Percentiles rank a stretch among this genome's conserved stretches.
Evolutionary conservation across 2,797 vertebrate genomes (phyloP).

Genomic region (Tarsius wallacei): DNA sequence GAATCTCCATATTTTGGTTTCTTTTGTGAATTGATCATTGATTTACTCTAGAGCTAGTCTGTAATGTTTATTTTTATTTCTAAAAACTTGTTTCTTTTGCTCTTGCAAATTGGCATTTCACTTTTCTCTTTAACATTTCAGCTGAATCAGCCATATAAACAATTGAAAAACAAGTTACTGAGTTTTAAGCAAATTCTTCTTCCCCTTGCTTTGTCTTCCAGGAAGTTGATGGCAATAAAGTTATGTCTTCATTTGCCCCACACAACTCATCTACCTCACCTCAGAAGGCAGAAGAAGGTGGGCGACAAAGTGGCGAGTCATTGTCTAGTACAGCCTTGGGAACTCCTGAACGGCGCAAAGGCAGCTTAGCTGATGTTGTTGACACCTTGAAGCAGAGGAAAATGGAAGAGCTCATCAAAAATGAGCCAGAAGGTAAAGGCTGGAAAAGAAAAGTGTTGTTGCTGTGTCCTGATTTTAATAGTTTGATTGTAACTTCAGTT

Average conservation of each 20-base stretch:
- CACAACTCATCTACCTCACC: slow-evolving; percentile 99
- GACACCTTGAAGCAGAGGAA: slow-evolving; percentile 99
- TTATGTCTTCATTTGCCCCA: slow-evolving; percentile 96
- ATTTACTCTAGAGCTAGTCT: slow-evolving; percentile 57
- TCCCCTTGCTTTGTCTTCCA: slow-evolving; percentile 88
- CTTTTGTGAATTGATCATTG: neutral
- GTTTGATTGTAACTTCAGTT: neutral
- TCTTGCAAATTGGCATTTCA: slow-evolving; percentile 81
- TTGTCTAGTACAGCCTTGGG: slow-evolving; percentile 94
- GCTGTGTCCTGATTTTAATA: slow-evolving; percentile 29
- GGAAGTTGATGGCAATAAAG: slow-evolving; percentile 98
- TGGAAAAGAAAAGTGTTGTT: slow-evolving; percentile 64
- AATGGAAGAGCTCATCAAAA: slow-evolving; percentile 99
- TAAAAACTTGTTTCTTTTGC: slow-evolving; percentile 77
- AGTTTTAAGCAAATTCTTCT: slow-evolving; percentile 77
- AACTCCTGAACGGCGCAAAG: slow-evolving; percentile 98
- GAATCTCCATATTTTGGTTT: neutral
- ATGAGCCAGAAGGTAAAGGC: slow-evolving; percentile 98
- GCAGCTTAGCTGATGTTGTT: slow-evolving; percentile 98
- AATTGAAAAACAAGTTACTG: slow-evolving; percentile 66
- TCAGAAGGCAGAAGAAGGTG: slow-evolving; percentile 96
- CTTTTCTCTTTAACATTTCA: slow-evolving; percentile 73
- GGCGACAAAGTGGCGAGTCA: slow-evolving; percentile 94
- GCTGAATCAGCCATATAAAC: slow-evolving; percentile 77
- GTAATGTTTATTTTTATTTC: slow-evolving; percentile 84